Evolutionary conservation across 2,113 vertebrate species (phyloP).

Genomic region (Phyllopteryx taeniolatus): DNA sequence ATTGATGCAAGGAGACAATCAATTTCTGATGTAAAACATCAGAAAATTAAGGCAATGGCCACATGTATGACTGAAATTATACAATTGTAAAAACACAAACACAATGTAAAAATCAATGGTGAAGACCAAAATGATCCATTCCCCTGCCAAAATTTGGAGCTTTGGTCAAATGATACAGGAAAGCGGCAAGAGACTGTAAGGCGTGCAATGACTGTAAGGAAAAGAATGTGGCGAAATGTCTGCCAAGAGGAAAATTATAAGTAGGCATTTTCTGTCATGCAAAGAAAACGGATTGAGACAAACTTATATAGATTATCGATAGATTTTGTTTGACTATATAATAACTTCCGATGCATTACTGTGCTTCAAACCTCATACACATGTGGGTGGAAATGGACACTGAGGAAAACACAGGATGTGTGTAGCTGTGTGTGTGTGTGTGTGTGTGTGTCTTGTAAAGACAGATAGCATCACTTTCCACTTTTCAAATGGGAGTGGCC

Average conservation of each 20-base stretch:
- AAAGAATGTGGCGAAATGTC: background rate
- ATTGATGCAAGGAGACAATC: background rate
- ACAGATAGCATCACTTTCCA: constrained; percentile 43
- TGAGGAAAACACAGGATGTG: constrained; percentile 42
- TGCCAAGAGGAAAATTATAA: background rate
- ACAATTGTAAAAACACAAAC: background rate
- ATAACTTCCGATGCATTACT: background rate
- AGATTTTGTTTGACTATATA: background rate
- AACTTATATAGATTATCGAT: background rate
- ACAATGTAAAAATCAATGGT: background rate
- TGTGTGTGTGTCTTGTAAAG: constrained; percentile 5
- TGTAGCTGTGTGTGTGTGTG: constrained; percentile 17
- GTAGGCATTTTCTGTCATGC: background rate
- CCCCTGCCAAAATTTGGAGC: background rate
- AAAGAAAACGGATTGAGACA: background rate
- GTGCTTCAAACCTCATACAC: background rate
- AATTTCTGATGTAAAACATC: background rate
- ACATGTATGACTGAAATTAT: background rate
- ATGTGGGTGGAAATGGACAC: background rate
- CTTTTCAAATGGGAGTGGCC: constrained; percentile 37
- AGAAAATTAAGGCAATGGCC: background rate
- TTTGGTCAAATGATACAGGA: background rate
- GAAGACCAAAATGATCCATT: background rate
- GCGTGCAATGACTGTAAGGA: background rate
- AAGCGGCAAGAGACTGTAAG: background rate